Evolutionary conservation across 2,113 vertebrate genomes (phyloP).

Genomic region (Prunella fulvescens): DNA sequence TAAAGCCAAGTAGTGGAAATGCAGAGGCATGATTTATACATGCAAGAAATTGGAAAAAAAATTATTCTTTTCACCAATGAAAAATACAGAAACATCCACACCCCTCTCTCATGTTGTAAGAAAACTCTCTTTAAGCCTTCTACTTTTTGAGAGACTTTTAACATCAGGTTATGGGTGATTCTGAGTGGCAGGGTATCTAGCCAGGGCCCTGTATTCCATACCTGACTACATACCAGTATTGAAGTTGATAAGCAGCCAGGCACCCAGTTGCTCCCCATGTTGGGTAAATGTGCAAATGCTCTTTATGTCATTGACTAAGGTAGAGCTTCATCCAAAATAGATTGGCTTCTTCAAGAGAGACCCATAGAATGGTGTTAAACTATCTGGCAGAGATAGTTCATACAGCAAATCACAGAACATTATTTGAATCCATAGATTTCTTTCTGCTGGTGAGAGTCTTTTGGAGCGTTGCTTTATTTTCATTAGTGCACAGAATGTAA

Average conservation of each 20-base stretch:
- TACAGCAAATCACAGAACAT: not conserved
- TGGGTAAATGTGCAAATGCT: not conserved
- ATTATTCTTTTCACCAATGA: not conserved
- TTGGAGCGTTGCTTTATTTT: not conserved
- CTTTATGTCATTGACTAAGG: not conserved
- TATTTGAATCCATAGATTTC: not conserved
- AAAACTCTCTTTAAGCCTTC: not conserved
- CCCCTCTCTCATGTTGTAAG: not conserved
- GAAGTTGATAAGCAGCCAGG: not conserved
- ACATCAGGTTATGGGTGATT: not conserved
- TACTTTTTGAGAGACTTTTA: not conserved
- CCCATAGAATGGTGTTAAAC: not conserved
- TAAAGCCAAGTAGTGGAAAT: not conserved
- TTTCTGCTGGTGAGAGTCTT: not conserved
- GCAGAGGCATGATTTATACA: not conserved
- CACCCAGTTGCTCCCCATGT: accelerated
- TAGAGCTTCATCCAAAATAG: not conserved
- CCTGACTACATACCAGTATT: not conserved
- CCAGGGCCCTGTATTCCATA: not conserved
- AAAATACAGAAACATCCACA: not conserved
- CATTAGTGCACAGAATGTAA: not conserved
- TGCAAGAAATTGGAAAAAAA: not conserved
- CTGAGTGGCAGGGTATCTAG: not conserved
- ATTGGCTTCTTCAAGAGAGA: not conserved
- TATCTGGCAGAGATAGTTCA: not conserved